Evolutionary conservation across 2,797 vertebrate species (phyloP), one percentile per base, ranked within the genome.

Genomic region (Protonibea diacanthus): DNA sequence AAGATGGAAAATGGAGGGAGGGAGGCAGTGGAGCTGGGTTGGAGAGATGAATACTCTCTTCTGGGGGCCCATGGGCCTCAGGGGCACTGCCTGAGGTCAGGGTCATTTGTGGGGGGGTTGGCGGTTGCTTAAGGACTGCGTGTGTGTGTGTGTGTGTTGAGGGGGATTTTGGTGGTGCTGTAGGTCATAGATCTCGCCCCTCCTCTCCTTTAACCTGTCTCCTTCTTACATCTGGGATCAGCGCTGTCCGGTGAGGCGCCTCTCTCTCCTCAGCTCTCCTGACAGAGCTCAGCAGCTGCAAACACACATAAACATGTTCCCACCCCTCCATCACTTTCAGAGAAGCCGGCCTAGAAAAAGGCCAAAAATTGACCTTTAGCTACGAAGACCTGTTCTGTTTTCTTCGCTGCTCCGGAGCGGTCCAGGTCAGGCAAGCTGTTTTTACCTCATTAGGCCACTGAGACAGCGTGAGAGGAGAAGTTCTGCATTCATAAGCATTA

Each of bases 341-440:
- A 68, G 71, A 81, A 55, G 80, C 71, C 47, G 70, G 80, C 77
- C 76, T 69, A 66, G 78, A 90, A 80, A 94, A 94, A 92, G 89
- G 90, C 74, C 89, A 91, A 66, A 87, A 74, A 70, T 64, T 92
- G 86, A 95, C 93, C 92, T 95, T 94, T 93, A 85, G 73, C 76
- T 86, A 83, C 51, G 85, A 89, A 85, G 91, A 92, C 83, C 75
- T 84, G 86, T 71, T 90, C 86, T 89, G 68, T 85, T 71, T 44
- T 71, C 27, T 18, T 55, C 42, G 5, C 74, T 15, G 69, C 55
- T 67, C 29, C 47, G 21, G 23, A 81, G 48, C 25, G 1, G 55
- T 18, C 47, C 27, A 42, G 66, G 56, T 77, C 51, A 49, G 65
- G 13, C 55, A 48, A 71, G 85, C 83, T 88, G 74, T 89, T 89